These are phyloP conservation scores for Tupiocoris notatus DNA, from an alignment of 2,888 invertebrate genomes.

Conservation along the genomic window DNA sequence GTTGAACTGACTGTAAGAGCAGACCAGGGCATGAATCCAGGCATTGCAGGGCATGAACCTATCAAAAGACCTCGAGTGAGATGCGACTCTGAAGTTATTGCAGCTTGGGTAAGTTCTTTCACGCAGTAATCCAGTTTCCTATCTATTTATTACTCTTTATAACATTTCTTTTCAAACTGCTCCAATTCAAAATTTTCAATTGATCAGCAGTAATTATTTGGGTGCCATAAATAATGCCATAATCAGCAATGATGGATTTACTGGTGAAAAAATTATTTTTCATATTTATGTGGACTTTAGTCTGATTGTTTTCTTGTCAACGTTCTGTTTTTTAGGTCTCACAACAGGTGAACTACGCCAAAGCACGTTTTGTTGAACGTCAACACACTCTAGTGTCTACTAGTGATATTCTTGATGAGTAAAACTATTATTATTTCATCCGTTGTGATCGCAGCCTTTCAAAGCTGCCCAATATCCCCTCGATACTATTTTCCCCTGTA, in stretches of 20 bases:
- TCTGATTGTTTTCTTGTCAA: too few species aligned
- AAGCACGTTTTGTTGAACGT: conserved; percentile 78
- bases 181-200: too few species aligned
- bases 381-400: conserved; percentile 61
- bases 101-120: conserved; percentile 63
- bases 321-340: conserved; percentile 63
- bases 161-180: too few species aligned
- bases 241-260: too few species aligned
- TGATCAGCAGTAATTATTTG: too few species aligned
- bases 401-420: conserved; percentile 37
- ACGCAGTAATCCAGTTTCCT: too few species aligned
- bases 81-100: conserved; percentile 70
- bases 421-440: background rate
- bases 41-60: conserved; percentile 55
- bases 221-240: too few species aligned
- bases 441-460: background rate
- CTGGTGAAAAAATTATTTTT: too few species aligned
- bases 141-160: too few species aligned
- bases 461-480: background rate
- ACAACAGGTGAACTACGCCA: conserved; percentile 85
- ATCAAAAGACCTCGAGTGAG: conserved; percentile 72
- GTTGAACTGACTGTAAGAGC: conserved; percentile 68
- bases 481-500: background rate
- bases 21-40: conserved; percentile 53
- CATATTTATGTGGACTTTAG: too few species aligned